Conservation (phyloP, 2,113 vertebrate species). For the Cyprinodon brontotheroides region DNA sequence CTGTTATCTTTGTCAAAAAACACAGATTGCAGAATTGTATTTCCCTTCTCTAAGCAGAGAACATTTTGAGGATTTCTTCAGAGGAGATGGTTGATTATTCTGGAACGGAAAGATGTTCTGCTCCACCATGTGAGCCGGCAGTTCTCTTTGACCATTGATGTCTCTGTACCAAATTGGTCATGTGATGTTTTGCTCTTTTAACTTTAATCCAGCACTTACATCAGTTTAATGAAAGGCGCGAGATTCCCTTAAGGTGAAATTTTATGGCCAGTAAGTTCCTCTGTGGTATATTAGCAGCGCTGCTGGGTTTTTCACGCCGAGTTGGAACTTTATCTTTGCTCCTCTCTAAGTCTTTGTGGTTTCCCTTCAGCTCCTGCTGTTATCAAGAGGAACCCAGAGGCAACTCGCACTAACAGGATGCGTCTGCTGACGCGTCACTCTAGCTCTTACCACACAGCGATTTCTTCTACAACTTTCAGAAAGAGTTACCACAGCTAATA, state of each 20-base stretch:
- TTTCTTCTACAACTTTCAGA: not conserved
- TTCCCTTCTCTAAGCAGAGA: not conserved
- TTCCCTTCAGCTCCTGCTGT: conserved; percentile 30
- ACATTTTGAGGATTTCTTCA: not conserved
- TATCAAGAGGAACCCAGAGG: conserved; percentile 38
- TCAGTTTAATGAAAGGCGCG: conserved; percentile 31
- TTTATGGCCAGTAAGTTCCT: not conserved
- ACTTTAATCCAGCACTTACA: conserved; percentile 2
- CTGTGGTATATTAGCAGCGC: conserved; percentile 17
- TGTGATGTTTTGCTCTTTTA: conserved; percentile 42
- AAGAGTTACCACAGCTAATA: not conserved
- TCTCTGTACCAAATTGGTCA: conserved; percentile 15
- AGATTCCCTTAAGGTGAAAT: conserved; percentile 1
- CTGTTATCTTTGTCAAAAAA: not conserved
- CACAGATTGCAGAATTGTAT: not conserved
- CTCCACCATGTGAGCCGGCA: not conserved
- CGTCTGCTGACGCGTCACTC: conserved; percentile 54
- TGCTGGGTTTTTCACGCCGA: conserved; percentile 3
- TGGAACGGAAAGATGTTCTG: not conserved
- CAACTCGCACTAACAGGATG: conserved; percentile 61
- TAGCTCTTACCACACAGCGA: not conserved
- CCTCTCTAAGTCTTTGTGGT: conserved; percentile 18
- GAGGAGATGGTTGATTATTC: not conserved
- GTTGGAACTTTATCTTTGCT: conserved; percentile 45
- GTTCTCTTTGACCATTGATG: conserved; percentile 10